Conservation (phyloP, 2,113 vertebrate genomes). For the Triplophysa rosa region DNA sequence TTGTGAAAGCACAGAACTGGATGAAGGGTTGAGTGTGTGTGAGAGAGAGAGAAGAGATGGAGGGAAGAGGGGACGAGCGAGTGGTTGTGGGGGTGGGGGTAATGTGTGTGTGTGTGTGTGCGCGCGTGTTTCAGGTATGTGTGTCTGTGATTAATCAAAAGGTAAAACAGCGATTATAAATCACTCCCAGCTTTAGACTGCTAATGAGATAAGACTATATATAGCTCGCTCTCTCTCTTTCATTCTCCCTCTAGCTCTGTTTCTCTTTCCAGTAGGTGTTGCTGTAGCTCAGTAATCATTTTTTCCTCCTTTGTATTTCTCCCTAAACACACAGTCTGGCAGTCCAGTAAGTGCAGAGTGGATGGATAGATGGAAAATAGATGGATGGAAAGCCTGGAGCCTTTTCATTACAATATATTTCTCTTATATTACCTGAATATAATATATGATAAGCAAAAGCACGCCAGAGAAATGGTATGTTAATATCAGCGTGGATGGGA, state of each 20-base stretch:
- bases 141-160: conserved; percentile 41
- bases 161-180: conserved; percentile 42
- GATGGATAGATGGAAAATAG: not conserved
- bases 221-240: not conserved
- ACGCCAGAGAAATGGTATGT: too few relatives aligned
- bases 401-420: too few relatives aligned
- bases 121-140: not conserved
- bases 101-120: not conserved
- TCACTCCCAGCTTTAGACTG: conserved; percentile 35
- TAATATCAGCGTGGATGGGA: too few relatives aligned
- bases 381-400: not conserved
- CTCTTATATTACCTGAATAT: too few relatives aligned
- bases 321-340: not conserved
- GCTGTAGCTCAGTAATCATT: conserved; percentile 13
- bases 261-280: conserved; percentile 41
- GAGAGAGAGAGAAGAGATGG: not conserved
- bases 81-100: not conserved
- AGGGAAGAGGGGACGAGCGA: not conserved
- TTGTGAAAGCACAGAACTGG: not conserved
- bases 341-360: not conserved
- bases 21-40: not conserved
- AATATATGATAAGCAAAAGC: too few relatives aligned
- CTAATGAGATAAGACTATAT: conserved; percentile 41
- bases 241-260: conserved; percentile 53
- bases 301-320: not conserved